Evolutionary conservation across 2,797 vertebrate species (phyloP).

Genomic region (Xiphophorus birchmanni): DNA sequence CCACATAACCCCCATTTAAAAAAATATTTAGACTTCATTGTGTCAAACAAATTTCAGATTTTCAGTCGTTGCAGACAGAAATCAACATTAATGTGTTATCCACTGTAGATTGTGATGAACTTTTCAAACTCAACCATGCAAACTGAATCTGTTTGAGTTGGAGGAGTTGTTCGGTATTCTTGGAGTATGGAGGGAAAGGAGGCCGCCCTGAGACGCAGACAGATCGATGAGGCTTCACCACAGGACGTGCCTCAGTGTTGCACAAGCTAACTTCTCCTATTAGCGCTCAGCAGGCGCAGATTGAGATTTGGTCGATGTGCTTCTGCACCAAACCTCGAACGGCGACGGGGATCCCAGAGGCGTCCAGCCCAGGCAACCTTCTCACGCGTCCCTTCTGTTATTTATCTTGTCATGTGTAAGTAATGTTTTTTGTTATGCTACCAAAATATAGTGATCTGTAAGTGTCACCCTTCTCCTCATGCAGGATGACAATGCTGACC

Average conservation of each 20-base stretch:
- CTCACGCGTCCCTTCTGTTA: conserved; percentile 5
- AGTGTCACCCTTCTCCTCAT: background rate
- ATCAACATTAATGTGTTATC: background rate
- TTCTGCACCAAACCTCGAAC: conserved; percentile 17
- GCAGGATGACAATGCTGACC: background rate
- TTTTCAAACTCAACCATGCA: background rate
- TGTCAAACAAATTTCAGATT: background rate
- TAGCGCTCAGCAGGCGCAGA: conserved; percentile 36
- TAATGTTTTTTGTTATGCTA: background rate
- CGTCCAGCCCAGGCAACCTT: conserved; percentile 12
- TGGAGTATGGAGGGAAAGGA: conserved; percentile 4
- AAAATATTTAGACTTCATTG: background rate
- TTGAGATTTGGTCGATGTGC: conserved; percentile 9
- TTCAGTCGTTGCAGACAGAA: background rate
- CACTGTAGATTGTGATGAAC: background rate
- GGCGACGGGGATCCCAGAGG: conserved; percentile 33
- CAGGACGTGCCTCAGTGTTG: conserved; percentile 24
- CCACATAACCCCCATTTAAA: background rate
- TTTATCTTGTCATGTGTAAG: background rate
- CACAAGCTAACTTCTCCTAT: conserved; percentile 30
- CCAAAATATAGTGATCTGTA: background rate
- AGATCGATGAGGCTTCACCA: conserved; percentile 44
- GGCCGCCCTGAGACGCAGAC: conserved; percentile 31
- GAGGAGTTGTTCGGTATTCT: conserved; percentile 19
- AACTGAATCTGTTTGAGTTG: conserved; percentile 2